Conservation (phyloP, 2,888 invertebrate species). For the Xiphydria camelus region DNA sequence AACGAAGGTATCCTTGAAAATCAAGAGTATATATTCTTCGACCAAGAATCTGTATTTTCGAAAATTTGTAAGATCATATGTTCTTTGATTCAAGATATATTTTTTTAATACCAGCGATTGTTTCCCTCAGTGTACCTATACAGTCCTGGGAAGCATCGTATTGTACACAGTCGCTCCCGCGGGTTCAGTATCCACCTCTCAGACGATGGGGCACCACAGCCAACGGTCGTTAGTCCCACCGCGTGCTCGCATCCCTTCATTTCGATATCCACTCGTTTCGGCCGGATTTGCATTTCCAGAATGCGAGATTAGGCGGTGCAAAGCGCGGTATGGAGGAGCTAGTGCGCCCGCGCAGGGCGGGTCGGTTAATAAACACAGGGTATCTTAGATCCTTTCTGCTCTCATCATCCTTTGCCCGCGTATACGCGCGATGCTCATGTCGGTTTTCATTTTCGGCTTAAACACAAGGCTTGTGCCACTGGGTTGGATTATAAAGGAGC, state of each 20-base stretch:
- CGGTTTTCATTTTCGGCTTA: slow-evolving; percentile 34
- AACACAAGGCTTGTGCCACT: neutral
- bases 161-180: no score
- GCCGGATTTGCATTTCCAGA: slow-evolving; percentile 49
- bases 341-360: slow-evolving; percentile 40
- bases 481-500: no score
- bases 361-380: slow-evolving; percentile 49
- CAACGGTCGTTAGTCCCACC: slow-evolving; percentile 32
- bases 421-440: slow-evolving; percentile 21
- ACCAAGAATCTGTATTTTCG: no score
- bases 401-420: slow-evolving; percentile 38
- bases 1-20: no score
- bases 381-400: slow-evolving; percentile 41
- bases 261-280: slow-evolving; percentile 44
- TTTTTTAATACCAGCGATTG: no score
- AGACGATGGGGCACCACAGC: no score
- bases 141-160: no score
- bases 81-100: no score
- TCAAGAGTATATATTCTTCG: no score
- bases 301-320: slow-evolving; percentile 43
- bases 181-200: no score
- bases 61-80: no score
- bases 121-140: no score
- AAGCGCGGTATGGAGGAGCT: slow-evolving; percentile 43
- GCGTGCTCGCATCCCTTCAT: slow-evolving; percentile 35